Conservation (phyloP, 2,797 vertebrate genomes). For the Rhodeus uyekii region DNA sequence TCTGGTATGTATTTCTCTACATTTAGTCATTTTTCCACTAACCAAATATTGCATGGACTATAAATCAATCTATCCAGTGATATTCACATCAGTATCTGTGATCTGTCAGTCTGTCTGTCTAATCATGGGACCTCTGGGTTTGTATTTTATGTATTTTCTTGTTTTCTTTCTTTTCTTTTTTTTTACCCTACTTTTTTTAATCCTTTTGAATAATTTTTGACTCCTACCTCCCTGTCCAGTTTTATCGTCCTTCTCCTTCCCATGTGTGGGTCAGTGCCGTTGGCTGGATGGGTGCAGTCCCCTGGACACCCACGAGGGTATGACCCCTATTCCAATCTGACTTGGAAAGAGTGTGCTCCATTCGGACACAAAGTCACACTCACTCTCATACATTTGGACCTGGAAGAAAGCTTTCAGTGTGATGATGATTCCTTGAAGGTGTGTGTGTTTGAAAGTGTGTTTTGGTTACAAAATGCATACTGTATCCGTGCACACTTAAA, state of each 20-base stretch:
- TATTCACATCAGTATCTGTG: neutral
- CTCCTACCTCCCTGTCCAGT: conserved; percentile 49
- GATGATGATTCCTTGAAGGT: conserved; percentile 88
- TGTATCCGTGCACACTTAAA: neutral
- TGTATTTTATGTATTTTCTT: neutral
- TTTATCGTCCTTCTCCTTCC: conserved; percentile 63
- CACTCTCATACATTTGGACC: conserved; percentile 85
- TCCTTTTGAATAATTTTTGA: neutral
- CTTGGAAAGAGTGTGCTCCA: conserved; percentile 84
- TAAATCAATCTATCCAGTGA: neutral
- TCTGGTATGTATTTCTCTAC: conserved; percentile 4
- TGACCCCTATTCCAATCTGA: conserved; percentile 70
- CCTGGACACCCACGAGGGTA: conserved; percentile 88
- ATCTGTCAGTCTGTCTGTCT: neutral
- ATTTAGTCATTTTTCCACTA: neutral
- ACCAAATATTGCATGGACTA: neutral
- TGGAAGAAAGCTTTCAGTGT: conserved; percentile 86
- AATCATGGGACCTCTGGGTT: neutral
- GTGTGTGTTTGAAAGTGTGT: conserved; percentile 26
- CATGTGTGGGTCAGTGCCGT: conserved; percentile 36
- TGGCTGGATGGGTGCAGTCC: conserved; percentile 78
- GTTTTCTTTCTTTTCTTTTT: conserved; percentile 11
- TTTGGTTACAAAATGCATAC: neutral
- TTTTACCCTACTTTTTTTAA: neutral
- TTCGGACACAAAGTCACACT: conserved; percentile 81